phyloP scores from a whole-genome alignment of 2,888 invertebrate genomes.

The Drosophila emarginata region DNA sequence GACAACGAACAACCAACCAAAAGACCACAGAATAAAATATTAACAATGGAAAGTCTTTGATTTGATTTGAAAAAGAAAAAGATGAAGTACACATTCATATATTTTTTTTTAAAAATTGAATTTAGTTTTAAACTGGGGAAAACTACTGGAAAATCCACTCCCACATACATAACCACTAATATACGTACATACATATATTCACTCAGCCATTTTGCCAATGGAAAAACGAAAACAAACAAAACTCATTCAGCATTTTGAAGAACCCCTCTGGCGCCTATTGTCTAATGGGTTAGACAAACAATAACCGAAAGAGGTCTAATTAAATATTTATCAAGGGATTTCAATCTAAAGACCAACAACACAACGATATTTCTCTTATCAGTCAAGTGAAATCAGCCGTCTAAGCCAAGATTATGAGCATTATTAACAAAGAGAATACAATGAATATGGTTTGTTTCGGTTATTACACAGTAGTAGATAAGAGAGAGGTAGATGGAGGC shows the following conservation, averaged over 20 bases:
- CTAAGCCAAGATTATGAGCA: constrained; percentile 22
- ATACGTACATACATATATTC: not conserved
- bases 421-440: constrained; percentile 33
- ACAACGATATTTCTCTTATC: constrained; percentile 53
- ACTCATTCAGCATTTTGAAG: constrained; percentile 15
- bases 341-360: constrained; percentile 49
- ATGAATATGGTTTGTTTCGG: constrained; percentile 44
- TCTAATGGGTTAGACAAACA: constrained; percentile 38
- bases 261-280: constrained; percentile 22
- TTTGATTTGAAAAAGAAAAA: not conserved
- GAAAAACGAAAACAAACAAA: constrained; percentile 33
- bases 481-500: not conserved
- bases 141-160: constrained; percentile 1
- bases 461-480: not conserved
- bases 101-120: not conserved
- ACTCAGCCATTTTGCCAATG: constrained; percentile 6
- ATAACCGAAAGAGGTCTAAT: constrained; percentile 51
- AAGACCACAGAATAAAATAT: not conserved
- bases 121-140: not conserved
- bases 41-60: constrained; percentile 31
- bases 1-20: constrained; percentile 12
- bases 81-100: not conserved
- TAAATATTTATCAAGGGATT: constrained; percentile 70
- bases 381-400: constrained; percentile 47
- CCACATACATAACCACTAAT: not conserved